A percentile compares a stretch with the other conserved stretches of the same genome.
Conservation (phyloP, 1,140 invertebrate genomes). For the Arctopsyche grandis region DNA sequence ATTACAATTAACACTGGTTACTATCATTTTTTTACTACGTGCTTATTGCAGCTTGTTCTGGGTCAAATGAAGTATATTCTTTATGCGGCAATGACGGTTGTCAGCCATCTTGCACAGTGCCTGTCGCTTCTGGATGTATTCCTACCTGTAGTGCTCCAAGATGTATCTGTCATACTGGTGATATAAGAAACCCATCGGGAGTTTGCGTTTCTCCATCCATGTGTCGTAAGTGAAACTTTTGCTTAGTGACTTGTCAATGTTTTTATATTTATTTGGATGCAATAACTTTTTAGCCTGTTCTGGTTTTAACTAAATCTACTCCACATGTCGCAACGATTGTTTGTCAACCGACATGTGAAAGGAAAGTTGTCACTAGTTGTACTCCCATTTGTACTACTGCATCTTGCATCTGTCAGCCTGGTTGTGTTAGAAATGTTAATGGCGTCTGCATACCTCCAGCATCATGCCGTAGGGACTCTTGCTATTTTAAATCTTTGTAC, state of each 20-base stretch:
- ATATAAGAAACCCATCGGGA: background rate
- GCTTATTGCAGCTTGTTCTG: too few relatives aligned
- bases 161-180: conserved; percentile 16
- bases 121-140: background rate
- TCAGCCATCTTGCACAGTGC: background rate
- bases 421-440: conserved; percentile 40
- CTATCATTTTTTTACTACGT: too few relatives aligned
- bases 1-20: too few relatives aligned
- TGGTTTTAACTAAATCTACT: background rate
- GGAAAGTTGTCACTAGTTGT: too few relatives aligned
- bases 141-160: background rate
- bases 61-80: background rate
- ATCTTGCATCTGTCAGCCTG: conserved; percentile 44
- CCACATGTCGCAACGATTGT: background rate
- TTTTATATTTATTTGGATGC: background rate
- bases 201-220: background rate
- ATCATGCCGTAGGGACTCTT: conserved; percentile 40
- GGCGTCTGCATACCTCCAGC: conserved; percentile 17
- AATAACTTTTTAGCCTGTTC: background rate
- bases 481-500: too few relatives aligned
- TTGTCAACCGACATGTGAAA: background rate
- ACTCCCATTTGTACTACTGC: background rate
- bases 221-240: background rate
- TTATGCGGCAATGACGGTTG: background rate
- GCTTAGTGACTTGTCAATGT: background rate